Percentiles rank a stretch among this genome's conserved stretches.
Conservation (phyloP, 2,113 vertebrate species). For the Apteryx mantelli region DNA sequence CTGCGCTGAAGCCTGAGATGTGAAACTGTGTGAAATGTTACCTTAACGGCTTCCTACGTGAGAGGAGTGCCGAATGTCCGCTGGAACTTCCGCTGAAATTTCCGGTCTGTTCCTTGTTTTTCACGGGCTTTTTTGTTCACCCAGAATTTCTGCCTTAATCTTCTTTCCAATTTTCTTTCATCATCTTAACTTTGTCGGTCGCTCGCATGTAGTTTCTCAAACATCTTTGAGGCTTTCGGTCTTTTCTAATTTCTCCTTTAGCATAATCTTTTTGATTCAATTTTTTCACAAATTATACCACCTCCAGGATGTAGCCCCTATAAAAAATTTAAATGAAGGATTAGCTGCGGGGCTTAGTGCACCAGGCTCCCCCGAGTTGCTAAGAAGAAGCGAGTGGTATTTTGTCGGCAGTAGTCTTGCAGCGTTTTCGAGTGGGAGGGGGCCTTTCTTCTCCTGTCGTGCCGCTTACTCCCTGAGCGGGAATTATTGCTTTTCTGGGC, state of each 20-base stretch:
- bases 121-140: neutral
- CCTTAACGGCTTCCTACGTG: neutral
- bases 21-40: neutral
- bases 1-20: neutral
- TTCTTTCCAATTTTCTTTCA: neutral
- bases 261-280: neutral
- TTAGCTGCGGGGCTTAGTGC: neutral
- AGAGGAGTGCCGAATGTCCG: neutral
- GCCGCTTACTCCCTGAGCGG: neutral
- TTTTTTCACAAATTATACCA: neutral
- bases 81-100: neutral
- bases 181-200: neutral
- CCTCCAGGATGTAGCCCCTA: neutral
- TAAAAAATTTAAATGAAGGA: neutral
- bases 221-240: neutral
- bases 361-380: neutral
- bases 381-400: neutral
- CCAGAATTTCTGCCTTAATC: neutral
- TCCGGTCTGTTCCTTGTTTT: neutral
- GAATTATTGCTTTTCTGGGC: neutral
- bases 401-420: neutral
- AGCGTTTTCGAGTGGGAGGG: neutral
- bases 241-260: neutral
- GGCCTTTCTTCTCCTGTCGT: neutral
- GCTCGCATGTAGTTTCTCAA: neutral